Base-by-base conservation (phyloP, 2,797 vertebrate genomes). In the Chloroceryle inda region DNA sequence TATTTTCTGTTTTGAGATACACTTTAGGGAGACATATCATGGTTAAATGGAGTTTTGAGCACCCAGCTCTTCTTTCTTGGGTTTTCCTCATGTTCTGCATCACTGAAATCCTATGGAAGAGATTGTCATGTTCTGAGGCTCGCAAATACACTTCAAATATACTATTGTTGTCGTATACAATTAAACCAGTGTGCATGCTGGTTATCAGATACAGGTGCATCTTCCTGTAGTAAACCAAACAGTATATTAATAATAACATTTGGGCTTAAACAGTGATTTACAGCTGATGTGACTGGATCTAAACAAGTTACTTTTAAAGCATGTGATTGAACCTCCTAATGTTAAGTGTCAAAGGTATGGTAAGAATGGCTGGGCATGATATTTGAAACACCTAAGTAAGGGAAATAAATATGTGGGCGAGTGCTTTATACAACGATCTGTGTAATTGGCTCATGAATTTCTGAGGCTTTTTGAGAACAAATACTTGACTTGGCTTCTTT, bases 221-320 rank as follows among this genome's bases (percentile, higher is more conserved):
- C n/a, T 45, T 90, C 35, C 42, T 53, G 6, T 58, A 55, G 33
- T 64, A 47, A 86, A 31, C 29, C 27, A 27, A 24, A 56, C 11
- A 16, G 15, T 31, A 6, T 21, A 24, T 21, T 64, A 72, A 18
- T 20, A 56, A 16, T 52, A 37, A 52, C 26, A 52, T 8, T 85
- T 76, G 35, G 35, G 35, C 42, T 85, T 79, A n/a, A 92, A 31
- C 19, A 56, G 44, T 22, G 50, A 66, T 66, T 79, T 90, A n/a
- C 37, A 83, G 37, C 38, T 89, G 67, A 44, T 1, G 2, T 80
- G 63, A 26, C 33, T 33, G 31, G 50, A 82, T 47, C 59, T 59
- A 35, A 76, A 21, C 24, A 75, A 42, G 13, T 83, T n/a, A 23
- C 49, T 8, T 71, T 55, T 80, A 74, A 74, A 62, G 19, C 23